Evolutionary conservation across 2,113 vertebrate genomes (phyloP), one percentile per base, ranked within the genome.

Genomic region (Ceyx margarethae): DNA sequence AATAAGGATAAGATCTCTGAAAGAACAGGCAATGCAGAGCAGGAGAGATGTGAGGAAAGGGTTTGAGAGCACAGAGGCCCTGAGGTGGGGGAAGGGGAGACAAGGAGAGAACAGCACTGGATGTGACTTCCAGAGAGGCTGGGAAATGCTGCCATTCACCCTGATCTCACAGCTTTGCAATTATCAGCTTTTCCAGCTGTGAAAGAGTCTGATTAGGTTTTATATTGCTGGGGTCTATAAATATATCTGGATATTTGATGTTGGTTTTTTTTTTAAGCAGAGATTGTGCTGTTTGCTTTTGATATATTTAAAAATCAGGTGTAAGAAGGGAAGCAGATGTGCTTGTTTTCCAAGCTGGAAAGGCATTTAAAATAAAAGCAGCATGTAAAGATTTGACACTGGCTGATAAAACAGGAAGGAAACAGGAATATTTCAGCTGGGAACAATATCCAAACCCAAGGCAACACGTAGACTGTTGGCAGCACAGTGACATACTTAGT

Each of bases 181-280:
- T 95, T 96, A 96, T 89, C 94, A 96, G 93, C 95, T 96, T 96
- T 95, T 96, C 95, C 90, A 94, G 91, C 79, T 91, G 96, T 96
- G 96, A 96, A 96, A 96, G 95, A n/a, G 0, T 96, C 95, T 96
- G 95, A 96, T 96, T 96, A 96, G 95, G 91, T 94, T 94, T 96
- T 95, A 87, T 94, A 94, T 96, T 93, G 93, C 91, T 91, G 92
- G 53, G 53, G 28, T 91, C 92, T 96, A 95, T 93, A 96, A 96
- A 96, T 96, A 96, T 23, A 94, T 92, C 85, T 85, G 33, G 61
- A 60, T 60, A 7, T 58, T 29, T 54, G 7, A 9, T 53, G 25
- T 50, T 9, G 46, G n/a, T 89, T 76, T 78, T 83, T 72, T 65
- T 90, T 88, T 87, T 22, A 51, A 93, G 33, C 64, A 95, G 79